phyloP scores from a whole-genome alignment of 2,797 vertebrate genomes.

The Petrocephalus sullivani region DNA sequence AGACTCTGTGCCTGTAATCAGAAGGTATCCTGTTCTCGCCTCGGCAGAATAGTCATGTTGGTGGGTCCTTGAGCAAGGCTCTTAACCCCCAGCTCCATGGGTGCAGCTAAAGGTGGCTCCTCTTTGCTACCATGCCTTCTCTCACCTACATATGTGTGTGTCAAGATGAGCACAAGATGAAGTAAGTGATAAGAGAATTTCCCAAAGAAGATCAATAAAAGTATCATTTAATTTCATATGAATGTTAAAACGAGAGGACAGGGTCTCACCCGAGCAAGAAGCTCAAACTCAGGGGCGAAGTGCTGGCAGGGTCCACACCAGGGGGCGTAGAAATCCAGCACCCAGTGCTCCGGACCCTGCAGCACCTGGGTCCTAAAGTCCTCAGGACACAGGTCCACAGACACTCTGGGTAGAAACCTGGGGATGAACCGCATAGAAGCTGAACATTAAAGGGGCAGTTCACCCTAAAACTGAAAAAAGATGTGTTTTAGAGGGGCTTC shows the following conservation, averaged over 20 bases:
- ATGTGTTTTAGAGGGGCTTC: neutral
- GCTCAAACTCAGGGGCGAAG: slow-evolving; percentile 92
- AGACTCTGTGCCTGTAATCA: neutral
- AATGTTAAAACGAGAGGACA: neutral
- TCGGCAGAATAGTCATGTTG: neutral
- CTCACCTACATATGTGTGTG: neutral
- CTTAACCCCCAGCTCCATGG: neutral
- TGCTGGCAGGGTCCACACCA: slow-evolving; percentile 95
- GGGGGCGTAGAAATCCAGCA: slow-evolving; percentile 91
- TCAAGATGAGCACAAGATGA: neutral
- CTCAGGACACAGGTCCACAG: slow-evolving; percentile 79
- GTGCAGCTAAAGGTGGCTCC: neutral
- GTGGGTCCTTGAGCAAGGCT: neutral
- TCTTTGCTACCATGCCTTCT: neutral
- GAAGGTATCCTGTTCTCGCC: neutral
- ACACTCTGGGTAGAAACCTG: slow-evolving; percentile 77
- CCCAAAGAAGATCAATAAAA: neutral
- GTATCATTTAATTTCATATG: neutral
- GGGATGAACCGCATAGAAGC: slow-evolving; percentile 21
- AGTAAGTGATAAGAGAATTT: neutral
- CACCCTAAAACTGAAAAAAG: too few relatives aligned
- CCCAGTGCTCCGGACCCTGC: slow-evolving; percentile 80
- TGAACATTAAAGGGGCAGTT: neutral
- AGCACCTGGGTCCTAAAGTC: slow-evolving; percentile 78
- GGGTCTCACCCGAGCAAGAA: slow-evolving; percentile 76